Evolutionary conservation across 2,113 vertebrate species (phyloP).

Genomic region (Ramphastos sulfuratus): DNA sequence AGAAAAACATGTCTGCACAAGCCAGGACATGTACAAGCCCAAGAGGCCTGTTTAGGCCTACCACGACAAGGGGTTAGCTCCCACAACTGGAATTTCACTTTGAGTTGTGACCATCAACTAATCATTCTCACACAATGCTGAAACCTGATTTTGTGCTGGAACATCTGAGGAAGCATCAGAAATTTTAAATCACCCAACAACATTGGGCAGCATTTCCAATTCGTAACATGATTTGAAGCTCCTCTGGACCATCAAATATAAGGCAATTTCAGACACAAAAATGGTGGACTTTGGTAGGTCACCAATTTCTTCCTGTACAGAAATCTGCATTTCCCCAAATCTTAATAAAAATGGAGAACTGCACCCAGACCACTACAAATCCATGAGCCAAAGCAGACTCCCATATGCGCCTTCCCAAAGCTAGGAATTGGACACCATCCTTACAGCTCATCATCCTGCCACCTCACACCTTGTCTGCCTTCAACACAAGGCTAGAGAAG

Average conservation of each 20-base stretch:
- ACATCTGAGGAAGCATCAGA: not conserved
- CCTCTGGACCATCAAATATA: not conserved
- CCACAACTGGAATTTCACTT: not conserved
- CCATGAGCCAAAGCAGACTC: not conserved
- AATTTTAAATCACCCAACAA: not conserved
- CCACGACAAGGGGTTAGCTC: not conserved
- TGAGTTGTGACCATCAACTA: not conserved
- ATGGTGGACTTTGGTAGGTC: rapidly evolving
- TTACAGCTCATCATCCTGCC: not conserved
- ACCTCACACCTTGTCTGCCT: rapidly evolving
- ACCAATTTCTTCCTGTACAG: not conserved
- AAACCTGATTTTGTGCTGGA: not conserved
- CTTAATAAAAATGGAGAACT: not conserved
- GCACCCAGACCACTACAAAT: not conserved
- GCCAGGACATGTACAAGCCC: too few relatives aligned
- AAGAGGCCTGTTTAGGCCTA: too few relatives aligned
- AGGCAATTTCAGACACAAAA: not conserved
- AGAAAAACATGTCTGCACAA: too few relatives aligned
- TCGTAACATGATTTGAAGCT: not conserved
- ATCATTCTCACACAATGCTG: not conserved
- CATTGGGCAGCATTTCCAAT: not conserved
- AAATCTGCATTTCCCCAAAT: not conserved
- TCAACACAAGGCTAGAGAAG: not conserved
- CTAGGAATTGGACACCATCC: not conserved
- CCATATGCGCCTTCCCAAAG: not conserved